Percentiles rank a stretch among this genome's conserved stretches.
Evolutionary conservation across 2,888 invertebrate genomes (phyloP).

Genomic region (Orthosia cruda): DNA sequence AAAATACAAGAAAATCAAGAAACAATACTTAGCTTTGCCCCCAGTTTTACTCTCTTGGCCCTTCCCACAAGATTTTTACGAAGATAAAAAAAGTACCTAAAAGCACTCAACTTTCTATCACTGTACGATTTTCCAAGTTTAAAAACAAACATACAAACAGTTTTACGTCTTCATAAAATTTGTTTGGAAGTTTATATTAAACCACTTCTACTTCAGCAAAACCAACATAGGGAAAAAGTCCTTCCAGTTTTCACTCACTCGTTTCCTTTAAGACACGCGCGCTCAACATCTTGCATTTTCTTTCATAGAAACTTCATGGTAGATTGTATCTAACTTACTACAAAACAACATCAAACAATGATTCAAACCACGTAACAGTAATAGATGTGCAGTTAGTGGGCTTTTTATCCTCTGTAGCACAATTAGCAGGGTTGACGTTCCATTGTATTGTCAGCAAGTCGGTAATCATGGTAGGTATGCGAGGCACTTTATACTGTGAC

Average conservation of each 20-base stretch:
- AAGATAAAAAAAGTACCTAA: too few relatives aligned
- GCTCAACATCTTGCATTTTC: background rate
- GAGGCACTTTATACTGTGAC: constrained; percentile 50
- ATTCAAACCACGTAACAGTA: constrained; percentile 62
- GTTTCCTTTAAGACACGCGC: background rate
- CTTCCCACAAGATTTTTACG: too few relatives aligned
- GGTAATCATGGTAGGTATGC: constrained; percentile 58
- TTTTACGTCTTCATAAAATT: background rate
- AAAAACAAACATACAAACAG: background rate
- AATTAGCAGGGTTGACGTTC: constrained; percentile 64
- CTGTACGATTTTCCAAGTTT: background rate
- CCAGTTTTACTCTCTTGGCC: background rate
- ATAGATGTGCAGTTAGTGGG: constrained; percentile 67
- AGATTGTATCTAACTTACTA: background rate
- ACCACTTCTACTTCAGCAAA: background rate
- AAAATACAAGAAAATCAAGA: background rate
- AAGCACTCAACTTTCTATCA: background rate
- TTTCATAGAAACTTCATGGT: constrained; percentile 11
- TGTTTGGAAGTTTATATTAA: background rate
- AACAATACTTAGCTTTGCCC: too few relatives aligned
- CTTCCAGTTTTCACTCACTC: background rate
- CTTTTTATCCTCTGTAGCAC: constrained; percentile 57
- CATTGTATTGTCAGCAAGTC: constrained; percentile 58
- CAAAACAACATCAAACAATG: constrained; percentile 48
- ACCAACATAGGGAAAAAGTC: background rate